These are phyloP conservation scores for Elgaria multicarinata DNA, from an alignment of 2,113 vertebrate genomes.

Conservation along the genomic window DNA sequence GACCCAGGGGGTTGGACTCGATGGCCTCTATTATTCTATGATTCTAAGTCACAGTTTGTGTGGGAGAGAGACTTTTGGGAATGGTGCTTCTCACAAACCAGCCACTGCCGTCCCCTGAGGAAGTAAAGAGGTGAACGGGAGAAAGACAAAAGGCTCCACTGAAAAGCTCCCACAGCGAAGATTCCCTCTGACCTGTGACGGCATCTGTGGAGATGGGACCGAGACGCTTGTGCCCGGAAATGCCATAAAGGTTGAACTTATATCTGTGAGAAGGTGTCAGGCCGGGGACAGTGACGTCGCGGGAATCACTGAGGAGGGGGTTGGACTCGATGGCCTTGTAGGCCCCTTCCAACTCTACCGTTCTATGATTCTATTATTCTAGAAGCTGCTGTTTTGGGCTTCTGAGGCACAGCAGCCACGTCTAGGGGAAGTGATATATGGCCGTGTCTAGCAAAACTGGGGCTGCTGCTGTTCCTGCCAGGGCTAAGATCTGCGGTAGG, in stretches of 20 bases:
- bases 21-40: no score
- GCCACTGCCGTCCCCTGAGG: neutral
- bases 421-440: no score
- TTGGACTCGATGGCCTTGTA: no score
- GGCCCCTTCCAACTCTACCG: no score
- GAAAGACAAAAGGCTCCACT: neutral
- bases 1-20: no score
- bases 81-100: neutral
- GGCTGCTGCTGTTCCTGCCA: no score
- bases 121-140: neutral
- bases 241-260: constrained; percentile 69
- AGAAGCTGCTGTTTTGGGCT: no score
- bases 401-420: no score
- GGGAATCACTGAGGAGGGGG: neutral
- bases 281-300: rapidly evolving
- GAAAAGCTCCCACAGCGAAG: neutral
- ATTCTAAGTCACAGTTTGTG: neutral
- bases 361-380: no score
- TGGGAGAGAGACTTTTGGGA: neutral
- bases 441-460: no score
- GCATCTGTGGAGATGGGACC: constrained; percentile 57
- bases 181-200: constrained; percentile 65
- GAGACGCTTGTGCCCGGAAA: constrained; percentile 39
- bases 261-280: constrained; percentile 58
- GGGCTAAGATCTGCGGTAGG: no score